Percentiles rank a stretch among this genome's conserved stretches.
Evolutionary conservation across 2,888 invertebrate species (phyloP).

Genomic region (Crocallis elinguaria): DNA sequence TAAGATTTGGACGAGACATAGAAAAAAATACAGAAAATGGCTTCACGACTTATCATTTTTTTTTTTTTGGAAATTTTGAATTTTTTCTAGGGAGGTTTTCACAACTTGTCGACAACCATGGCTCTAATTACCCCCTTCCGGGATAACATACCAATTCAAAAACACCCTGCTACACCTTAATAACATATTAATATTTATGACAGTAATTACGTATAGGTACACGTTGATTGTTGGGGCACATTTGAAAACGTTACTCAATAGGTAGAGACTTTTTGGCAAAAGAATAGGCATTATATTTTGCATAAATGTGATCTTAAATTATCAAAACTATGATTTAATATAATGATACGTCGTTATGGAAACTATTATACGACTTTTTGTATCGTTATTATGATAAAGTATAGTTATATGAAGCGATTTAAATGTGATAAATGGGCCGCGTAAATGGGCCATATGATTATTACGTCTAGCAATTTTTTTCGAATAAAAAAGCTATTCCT

Average conservation of each 20-base stretch:
- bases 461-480: conserved; percentile 11
- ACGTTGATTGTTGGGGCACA: conserved; percentile 13
- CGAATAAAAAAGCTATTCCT: conserved; percentile 1
- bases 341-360: conserved; percentile 12
- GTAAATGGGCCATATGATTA: conserved; percentile 16
- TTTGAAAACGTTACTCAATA: conserved; percentile 11
- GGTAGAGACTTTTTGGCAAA: neutral
- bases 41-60: no score
- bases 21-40: no score
- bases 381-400: conserved; percentile 13
- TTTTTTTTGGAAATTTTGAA: no score
- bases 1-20: no score
- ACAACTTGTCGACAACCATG: no score
- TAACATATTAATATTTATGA: no score
- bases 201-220: no score
- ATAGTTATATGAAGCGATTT: conserved; percentile 18
- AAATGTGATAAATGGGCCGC: conserved; percentile 20
- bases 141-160: no score
- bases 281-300: conserved; percentile 2
- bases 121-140: no score
- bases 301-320: conserved; percentile 8
- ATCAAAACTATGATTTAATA: conserved; percentile 22
- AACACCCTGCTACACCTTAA: no score
- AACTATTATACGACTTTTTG: conserved; percentile 21
- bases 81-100: no score